phyloP scores from a whole-genome alignment of 1,140 invertebrate species.

The Coelopa frigida region DNA sequence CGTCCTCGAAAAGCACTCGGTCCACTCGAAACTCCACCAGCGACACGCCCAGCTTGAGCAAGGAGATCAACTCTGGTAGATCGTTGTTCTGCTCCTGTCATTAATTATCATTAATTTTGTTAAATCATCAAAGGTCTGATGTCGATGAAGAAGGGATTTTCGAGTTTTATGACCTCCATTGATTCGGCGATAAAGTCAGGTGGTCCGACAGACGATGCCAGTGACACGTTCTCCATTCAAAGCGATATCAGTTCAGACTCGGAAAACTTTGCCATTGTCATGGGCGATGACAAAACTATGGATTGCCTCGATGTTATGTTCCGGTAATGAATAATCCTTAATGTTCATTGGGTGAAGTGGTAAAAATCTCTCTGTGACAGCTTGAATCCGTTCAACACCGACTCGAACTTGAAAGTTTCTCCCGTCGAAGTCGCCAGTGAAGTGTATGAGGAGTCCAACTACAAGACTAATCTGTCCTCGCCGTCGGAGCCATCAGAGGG shows the following conservation, averaged over 20 bases:
- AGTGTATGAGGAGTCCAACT: constrained; percentile 66
- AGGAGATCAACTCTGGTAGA: constrained; percentile 34
- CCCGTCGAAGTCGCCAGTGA: constrained; percentile 75
- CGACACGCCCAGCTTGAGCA: constrained; percentile 36
- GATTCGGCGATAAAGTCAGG: constrained; percentile 65
- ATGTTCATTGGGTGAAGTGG: background rate
- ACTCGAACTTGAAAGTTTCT: constrained; percentile 46
- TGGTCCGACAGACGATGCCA: constrained; percentile 61
- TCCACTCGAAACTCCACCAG: constrained; percentile 19
- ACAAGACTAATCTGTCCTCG: constrained; percentile 55
- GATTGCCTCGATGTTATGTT: constrained; percentile 60
- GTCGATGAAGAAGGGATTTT: constrained; percentile 72
- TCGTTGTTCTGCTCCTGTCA: background rate
- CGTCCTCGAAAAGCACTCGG: constrained; percentile 37
- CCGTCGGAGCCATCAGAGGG: constrained; percentile 74
- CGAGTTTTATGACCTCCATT: constrained; percentile 70
- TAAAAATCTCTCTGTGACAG: constrained; percentile 17
- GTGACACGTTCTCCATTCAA: constrained; percentile 60
- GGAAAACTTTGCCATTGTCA: constrained; percentile 65
- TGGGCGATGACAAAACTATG: constrained; percentile 56
- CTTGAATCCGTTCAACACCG: constrained; percentile 41
- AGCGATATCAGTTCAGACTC: constrained; percentile 76
- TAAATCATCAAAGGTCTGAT: constrained; percentile 50
- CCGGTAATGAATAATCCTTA: constrained; percentile 29
- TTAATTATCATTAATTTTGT: constrained; percentile 1